phyloP scores from a whole-genome alignment of 2,113 vertebrate genomes.

The Eurypyga helias region DNA sequence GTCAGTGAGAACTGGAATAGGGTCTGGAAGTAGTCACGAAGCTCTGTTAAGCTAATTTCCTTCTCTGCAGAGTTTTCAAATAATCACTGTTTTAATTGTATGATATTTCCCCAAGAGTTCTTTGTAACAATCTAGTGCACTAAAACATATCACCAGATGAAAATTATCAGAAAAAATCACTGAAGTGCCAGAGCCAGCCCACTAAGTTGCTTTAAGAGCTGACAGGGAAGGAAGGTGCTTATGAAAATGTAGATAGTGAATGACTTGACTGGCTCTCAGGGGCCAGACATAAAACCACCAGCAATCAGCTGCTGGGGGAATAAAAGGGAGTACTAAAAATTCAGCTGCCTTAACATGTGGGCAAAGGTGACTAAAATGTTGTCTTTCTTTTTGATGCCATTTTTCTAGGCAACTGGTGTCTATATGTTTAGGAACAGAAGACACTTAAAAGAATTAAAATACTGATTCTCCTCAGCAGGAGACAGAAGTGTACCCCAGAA shows the following conservation, averaged over 20 bases:
- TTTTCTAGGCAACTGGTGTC: background rate
- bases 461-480: background rate
- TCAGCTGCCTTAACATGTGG: background rate
- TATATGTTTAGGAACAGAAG: background rate
- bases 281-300: background rate
- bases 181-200: background rate
- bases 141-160: background rate
- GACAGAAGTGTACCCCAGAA: background rate
- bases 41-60: background rate
- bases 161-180: background rate
- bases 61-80: background rate
- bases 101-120: background rate
- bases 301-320: background rate
- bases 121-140: background rate
- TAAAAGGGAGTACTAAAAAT: background rate
- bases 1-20: background rate
- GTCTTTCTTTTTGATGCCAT: background rate
- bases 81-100: background rate
- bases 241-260: background rate
- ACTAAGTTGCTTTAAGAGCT: background rate
- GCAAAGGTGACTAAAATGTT: background rate
- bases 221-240: background rate
- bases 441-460: background rate
- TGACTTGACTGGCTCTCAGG: background rate
- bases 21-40: background rate